These are phyloP conservation scores for Gymnothorax reevesii DNA, from an alignment of 2,797 vertebrate genomes.

Conservation along the genomic window DNA sequence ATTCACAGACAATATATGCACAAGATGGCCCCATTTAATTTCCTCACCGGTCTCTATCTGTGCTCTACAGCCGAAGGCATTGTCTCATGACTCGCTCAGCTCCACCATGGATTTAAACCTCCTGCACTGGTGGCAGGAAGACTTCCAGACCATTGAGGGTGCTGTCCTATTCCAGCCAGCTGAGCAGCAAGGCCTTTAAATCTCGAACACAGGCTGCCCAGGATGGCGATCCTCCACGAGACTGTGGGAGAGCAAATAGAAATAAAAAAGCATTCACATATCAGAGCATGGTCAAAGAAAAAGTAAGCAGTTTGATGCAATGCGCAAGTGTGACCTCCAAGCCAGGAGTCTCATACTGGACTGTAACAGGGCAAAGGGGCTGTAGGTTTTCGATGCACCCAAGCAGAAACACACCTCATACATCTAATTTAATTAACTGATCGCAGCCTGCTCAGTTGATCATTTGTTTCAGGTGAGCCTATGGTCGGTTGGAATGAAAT, in stretches of 20 bases:
- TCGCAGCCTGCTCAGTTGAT: too few relatives aligned
- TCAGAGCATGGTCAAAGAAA: neutral
- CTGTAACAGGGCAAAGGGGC: too few relatives aligned
- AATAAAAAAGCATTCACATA: neutral
- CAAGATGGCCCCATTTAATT: neutral
- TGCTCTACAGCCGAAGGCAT: neutral
- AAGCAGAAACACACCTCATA: too few relatives aligned
- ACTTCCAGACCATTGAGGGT: neutral
- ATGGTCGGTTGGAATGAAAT: too few relatives aligned
- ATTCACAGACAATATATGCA: neutral
- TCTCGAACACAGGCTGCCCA: neutral
- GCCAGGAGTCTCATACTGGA: too few relatives aligned
- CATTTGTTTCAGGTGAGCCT: too few relatives aligned
- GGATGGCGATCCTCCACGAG: neutral
- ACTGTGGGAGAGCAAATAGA: neutral
- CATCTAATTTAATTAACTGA: too few relatives aligned
- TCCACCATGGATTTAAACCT: neutral
- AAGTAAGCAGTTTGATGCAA: neutral
- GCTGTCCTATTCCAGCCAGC: neutral
- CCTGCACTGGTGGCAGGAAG: neutral
- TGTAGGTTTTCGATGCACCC: too few relatives aligned
- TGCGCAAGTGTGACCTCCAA: too few relatives aligned
- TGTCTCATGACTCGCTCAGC: neutral
- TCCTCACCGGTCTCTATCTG: neutral
- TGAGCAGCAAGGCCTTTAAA: neutral